Evolutionary conservation across 2,113 vertebrate species (phyloP).

Genomic region (Myrmophylax atrothorax): DNA sequence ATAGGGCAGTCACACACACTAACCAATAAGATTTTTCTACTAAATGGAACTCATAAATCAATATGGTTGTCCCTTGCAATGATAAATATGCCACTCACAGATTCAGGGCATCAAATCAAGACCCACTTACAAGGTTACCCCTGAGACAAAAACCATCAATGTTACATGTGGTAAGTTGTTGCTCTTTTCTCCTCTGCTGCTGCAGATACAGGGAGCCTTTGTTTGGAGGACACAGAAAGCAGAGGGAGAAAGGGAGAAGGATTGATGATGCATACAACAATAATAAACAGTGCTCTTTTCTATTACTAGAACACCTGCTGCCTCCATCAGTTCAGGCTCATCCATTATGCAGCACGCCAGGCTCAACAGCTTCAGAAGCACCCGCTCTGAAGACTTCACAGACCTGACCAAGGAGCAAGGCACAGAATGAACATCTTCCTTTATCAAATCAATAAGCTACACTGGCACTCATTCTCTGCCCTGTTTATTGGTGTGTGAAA

Average conservation of each 20-base stretch:
- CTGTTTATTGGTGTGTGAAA: not conserved
- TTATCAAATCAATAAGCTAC: not conserved
- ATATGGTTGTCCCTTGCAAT: not conserved
- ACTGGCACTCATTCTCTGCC: not conserved
- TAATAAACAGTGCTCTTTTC: slow-evolving; percentile 57
- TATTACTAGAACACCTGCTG: slow-evolving; percentile 70
- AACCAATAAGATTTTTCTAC: not conserved
- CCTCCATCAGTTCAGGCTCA: slow-evolving; percentile 46
- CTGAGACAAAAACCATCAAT: not conserved
- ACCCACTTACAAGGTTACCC: not conserved
- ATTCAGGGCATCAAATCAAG: not conserved
- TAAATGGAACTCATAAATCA: not conserved
- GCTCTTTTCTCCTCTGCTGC: not conserved
- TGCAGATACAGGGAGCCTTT: slow-evolving; percentile 46
- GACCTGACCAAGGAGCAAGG: not conserved
- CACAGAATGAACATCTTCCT: not conserved
- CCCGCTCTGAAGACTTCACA: not conserved
- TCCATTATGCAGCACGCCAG: slow-evolving; percentile 55
- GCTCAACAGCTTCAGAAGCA: not conserved
- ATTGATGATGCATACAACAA: slow-evolving; percentile 42
- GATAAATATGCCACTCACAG: not conserved
- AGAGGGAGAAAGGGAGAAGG: not conserved
- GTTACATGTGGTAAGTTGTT: not conserved
- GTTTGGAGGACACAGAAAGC: not conserved
- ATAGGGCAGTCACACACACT: not conserved